These are phyloP conservation scores for Eolophus roseicapilla DNA, from an alignment of 2,113 vertebrate species.

Conservation along the genomic window DNA sequence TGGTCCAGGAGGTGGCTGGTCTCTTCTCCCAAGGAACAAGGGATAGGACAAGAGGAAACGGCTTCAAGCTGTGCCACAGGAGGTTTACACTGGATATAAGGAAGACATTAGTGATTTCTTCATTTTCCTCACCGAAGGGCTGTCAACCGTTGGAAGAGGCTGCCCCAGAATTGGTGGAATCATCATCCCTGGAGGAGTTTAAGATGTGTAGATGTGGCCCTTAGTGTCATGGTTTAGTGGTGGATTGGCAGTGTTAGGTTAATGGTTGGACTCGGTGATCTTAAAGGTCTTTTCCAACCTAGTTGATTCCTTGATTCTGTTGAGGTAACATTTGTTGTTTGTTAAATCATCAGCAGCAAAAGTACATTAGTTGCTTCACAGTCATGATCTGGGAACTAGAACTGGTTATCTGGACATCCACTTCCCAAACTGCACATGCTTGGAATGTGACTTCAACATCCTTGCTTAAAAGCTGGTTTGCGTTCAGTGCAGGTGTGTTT, in stretches of 20 bases:
- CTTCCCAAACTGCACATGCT: fast-evolving
- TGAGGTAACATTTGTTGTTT: not conserved
- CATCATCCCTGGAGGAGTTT: not conserved
- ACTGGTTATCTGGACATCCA: not conserved
- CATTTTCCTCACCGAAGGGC: not conserved
- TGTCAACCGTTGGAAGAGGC: not conserved
- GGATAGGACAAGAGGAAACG: not conserved
- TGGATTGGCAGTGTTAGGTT: not conserved
- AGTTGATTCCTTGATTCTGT: not conserved
- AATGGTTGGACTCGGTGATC: not conserved
- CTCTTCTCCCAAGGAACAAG: not conserved
- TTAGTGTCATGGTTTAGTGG: not conserved
- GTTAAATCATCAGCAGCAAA: not conserved
- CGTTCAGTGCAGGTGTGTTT: not conserved
- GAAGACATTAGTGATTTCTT: not conserved
- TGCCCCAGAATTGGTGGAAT: not conserved
- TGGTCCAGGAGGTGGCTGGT: not conserved
- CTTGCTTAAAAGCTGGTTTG: not conserved
- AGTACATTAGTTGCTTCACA: not conserved
- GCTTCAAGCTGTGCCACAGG: not conserved
- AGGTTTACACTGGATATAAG: not conserved
- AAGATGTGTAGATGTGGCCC: not conserved
- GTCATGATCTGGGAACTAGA: not conserved
- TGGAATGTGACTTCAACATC: not conserved
- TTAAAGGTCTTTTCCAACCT: not conserved